Percentiles rank a stretch among this genome's conserved stretches.
Conservation (phyloP, 2,113 vertebrate species). For the Motacilla tschutschensis region DNA sequence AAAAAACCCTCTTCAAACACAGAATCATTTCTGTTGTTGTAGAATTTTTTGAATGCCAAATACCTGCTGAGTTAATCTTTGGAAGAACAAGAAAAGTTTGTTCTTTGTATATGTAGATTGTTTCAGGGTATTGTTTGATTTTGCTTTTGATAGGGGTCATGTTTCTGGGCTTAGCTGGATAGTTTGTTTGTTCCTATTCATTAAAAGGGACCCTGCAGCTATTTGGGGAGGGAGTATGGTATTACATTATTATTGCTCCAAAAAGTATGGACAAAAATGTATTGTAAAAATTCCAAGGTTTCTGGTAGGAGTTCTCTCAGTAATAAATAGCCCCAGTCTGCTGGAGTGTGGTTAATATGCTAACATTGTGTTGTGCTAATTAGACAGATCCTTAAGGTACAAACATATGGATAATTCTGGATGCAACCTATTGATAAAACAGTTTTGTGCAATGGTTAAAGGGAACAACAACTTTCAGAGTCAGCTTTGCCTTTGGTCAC, state of each 20-base stretch:
- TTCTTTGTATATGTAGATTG: conserved; percentile 39
- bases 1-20: conserved; percentile 20
- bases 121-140: conserved; percentile 59
- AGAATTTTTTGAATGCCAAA: conserved; percentile 39
- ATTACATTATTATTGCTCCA: conserved; percentile 54
- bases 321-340: conserved; percentile 32
- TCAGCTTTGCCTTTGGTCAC: not conserved
- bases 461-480: not conserved
- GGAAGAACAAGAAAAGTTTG: conserved; percentile 42
- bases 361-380: conserved; percentile 21
- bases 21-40: conserved; percentile 2
- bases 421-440: not conserved
- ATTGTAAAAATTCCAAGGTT: conserved; percentile 55
- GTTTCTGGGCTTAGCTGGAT: conserved; percentile 47
- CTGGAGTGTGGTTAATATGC: conserved; percentile 26
- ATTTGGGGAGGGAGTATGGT: conserved; percentile 25
- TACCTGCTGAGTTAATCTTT: conserved; percentile 51
- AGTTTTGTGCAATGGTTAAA: not conserved
- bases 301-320: conserved; percentile 31
- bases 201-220: conserved; percentile 56
- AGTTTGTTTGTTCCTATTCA: conserved; percentile 59
- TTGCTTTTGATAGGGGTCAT: conserved; percentile 40
- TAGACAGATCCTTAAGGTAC: conserved; percentile 2
- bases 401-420: not conserved
- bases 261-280: conserved; percentile 56